Conservation (phyloP, 2,797 vertebrate genomes). For the Lithobates pipiens region DNA sequence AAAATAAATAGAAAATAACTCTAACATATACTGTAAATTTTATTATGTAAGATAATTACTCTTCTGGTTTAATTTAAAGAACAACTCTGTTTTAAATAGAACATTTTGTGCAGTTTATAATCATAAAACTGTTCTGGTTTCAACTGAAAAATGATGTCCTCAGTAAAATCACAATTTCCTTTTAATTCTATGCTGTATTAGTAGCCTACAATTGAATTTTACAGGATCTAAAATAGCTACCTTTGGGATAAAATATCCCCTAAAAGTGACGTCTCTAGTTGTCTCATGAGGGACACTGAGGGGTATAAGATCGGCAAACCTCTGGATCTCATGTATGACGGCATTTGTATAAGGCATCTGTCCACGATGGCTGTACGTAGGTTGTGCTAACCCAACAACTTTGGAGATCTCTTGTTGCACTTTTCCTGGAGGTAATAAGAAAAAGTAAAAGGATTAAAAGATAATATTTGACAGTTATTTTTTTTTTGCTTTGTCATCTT, state of each 20-base stretch:
- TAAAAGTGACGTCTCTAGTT: constrained; percentile 46
- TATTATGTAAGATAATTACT: neutral
- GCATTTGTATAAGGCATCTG: constrained; percentile 67
- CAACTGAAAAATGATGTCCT: too few relatives aligned
- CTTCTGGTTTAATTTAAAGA: neutral
- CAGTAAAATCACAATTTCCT: neutral
- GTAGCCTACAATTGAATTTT: neutral
- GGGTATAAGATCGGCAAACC: constrained; percentile 54
- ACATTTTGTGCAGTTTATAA: neutral
- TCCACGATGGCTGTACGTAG: constrained; percentile 53
- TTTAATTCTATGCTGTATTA: neutral
- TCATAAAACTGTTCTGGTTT: neutral
- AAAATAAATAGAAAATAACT: neutral
- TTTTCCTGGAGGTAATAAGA: constrained; percentile 64
- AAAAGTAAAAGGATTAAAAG: neutral
- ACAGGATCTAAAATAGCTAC: constrained; percentile 22
- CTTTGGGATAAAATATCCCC: constrained; percentile 66
- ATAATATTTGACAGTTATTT: too few relatives aligned
- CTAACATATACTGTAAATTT: neutral
- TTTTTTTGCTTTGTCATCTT: too few relatives aligned
- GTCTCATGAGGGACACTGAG: constrained; percentile 47
- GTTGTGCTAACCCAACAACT: constrained; percentile 60
- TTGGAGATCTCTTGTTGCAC: constrained; percentile 62
- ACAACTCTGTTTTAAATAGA: neutral
- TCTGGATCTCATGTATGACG: constrained; percentile 67